Evolutionary conservation across 2,113 vertebrate genomes (phyloP).

Genomic region (Osmerus eperlanus): DNA sequence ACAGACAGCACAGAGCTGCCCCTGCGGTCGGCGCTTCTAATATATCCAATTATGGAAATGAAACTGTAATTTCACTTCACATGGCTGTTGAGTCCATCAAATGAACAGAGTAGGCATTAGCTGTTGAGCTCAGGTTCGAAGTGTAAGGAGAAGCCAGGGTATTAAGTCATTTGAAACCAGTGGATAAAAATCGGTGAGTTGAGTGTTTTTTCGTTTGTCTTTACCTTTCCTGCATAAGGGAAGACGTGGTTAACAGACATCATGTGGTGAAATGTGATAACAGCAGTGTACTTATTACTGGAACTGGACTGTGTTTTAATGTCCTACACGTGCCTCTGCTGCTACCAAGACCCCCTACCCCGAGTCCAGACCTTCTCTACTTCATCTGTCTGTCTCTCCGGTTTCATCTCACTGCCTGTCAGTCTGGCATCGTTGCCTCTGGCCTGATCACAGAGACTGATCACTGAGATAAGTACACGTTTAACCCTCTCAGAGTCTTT

Average conservation of each 20-base stretch:
- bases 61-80: slow-evolving; percentile 17
- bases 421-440: neutral
- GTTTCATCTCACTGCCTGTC: neutral
- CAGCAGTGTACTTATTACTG: too few species aligned
- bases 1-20: neutral
- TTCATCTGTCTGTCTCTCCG: neutral
- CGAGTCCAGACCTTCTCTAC: neutral
- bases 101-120: slow-evolving; percentile 6
- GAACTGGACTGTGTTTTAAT: neutral
- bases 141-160: neutral
- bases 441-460: slow-evolving; percentile 6
- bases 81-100: neutral
- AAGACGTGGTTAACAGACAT: neutral
- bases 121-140: slow-evolving; percentile 4
- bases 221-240: neutral
- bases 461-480: too few species aligned
- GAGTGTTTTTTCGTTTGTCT: neutral
- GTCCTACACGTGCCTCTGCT: too few species aligned
- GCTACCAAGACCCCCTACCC: too few species aligned
- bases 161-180: neutral
- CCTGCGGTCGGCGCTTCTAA: neutral
- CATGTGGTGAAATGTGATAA: too few species aligned
- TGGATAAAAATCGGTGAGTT: neutral
- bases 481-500: too few species aligned
- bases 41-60: slow-evolving; percentile 18